These are phyloP conservation scores for Agrotis segetum DNA, from an alignment of 2,888 invertebrate species.

Conservation along the genomic window DNA sequence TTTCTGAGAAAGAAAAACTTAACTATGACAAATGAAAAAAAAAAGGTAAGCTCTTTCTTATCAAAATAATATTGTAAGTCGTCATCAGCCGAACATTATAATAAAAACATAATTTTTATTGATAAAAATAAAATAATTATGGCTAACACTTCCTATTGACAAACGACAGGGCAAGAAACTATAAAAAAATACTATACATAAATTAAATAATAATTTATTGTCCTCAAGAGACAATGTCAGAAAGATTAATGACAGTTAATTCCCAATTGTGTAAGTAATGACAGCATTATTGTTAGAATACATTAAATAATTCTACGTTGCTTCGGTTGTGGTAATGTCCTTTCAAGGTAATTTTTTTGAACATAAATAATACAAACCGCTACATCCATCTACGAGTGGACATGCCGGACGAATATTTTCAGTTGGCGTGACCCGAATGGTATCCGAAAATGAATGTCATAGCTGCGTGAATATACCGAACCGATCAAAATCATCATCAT, in stretches of 20 bases:
- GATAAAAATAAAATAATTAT: not conserved
- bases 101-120: too few relatives aligned
- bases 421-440: not conserved
- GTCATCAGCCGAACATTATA: too few relatives aligned
- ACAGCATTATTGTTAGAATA: conserved; percentile 1
- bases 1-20: not conserved
- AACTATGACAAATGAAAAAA: not conserved
- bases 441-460: not conserved
- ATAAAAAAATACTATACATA: not conserved
- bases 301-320: conserved; percentile 11
- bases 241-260: conserved; percentile 24
- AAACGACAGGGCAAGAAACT: not conserved
- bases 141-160: not conserved
- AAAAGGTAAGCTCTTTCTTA: too few relatives aligned
- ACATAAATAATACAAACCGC: not conserved
- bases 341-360: conserved; percentile 29
- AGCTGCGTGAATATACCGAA: not conserved
- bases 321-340: conserved; percentile 10
- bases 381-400: too few relatives aligned
- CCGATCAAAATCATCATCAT: too few relatives aligned
- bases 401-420: too few relatives aligned
- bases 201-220: conserved; percentile 5
- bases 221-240: not conserved
- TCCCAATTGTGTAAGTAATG: not conserved
- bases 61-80: too few relatives aligned